These are phyloP conservation scores for Thalassaphorura encarpata DNA, from an alignment of 1,140 invertebrate genomes.

Conservation along the genomic window DNA sequence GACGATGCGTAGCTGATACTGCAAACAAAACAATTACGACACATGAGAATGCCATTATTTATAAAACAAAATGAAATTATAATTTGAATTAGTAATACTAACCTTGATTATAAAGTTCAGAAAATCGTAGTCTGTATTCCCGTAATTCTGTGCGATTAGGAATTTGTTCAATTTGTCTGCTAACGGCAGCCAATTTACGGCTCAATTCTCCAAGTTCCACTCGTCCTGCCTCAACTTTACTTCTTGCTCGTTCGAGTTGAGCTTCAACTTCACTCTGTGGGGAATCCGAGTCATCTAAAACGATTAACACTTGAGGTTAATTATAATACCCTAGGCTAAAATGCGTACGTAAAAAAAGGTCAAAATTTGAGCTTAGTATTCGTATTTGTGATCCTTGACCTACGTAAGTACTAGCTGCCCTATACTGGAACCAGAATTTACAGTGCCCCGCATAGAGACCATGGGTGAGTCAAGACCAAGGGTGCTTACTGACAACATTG, in stretches of 20 bases:
- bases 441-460: too few species aligned
- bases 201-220: slow-evolving; percentile 67
- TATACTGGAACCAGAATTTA: too few species aligned
- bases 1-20: slow-evolving; percentile 88
- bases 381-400: too few species aligned
- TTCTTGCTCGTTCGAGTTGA: slow-evolving; percentile 50
- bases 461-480: too few species aligned
- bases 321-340: background rate
- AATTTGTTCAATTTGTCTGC: slow-evolving; percentile 75
- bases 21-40: slow-evolving; percentile 36
- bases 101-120: slow-evolving; percentile 96
- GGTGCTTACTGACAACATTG: too few species aligned
- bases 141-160: slow-evolving; percentile 82
- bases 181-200: slow-evolving; percentile 63
- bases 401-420: too few species aligned
- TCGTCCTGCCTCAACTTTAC: slow-evolving; percentile 46
- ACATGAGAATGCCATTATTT: slow-evolving; percentile 4
- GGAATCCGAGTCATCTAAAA: slow-evolving; percentile 13
- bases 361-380: too few species aligned
- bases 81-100: slow-evolving; percentile 7
- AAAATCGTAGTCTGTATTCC: slow-evolving; percentile 89
- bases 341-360: background rate
- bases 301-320: too few species aligned
- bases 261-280: slow-evolving; percentile 34
- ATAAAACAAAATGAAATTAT: background rate